Conservation (phyloP, 2,113 vertebrate species). For the Tetraodon nigroviridis region DNA sequence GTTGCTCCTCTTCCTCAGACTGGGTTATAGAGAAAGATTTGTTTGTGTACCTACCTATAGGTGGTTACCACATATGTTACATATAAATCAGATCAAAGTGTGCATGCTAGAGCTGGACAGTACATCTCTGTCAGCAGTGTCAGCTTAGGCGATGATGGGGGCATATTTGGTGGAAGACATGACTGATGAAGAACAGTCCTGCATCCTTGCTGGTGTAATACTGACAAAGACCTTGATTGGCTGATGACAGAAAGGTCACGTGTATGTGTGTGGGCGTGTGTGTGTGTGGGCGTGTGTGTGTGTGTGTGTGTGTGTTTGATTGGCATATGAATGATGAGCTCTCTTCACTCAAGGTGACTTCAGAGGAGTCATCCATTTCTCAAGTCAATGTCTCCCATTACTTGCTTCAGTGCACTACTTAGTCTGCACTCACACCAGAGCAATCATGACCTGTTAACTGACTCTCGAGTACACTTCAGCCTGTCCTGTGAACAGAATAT, state of each 20-base stretch:
- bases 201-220: conserved; percentile 31
- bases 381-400: conserved; percentile 61
- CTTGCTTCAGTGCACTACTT: conserved; percentile 57
- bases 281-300: conserved; percentile 6
- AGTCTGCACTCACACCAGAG: conserved; percentile 40
- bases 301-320: conserved; percentile 19
- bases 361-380: conserved; percentile 55
- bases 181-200: conserved; percentile 27
- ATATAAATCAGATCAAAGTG: conserved; percentile 2
- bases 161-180: conserved; percentile 19
- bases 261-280: no score
- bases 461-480: conserved; percentile 4
- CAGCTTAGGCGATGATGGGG: conserved; percentile 9
- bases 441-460: conserved; percentile 41
- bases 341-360: conserved; percentile 63
- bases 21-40: no score
- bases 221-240: conserved; percentile 48
- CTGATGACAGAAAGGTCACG: neutral
- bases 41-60: no score
- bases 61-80: neutral
- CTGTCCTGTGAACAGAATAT: neutral
- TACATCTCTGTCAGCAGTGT: conserved; percentile 4
- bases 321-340: conserved; percentile 52
- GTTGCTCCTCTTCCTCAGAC: no score
- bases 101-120: neutral